These are phyloP conservation scores for Oryzias dopingdopingensis DNA, from an alignment of 2,797 vertebrate genomes.

Conservation along the genomic window DNA sequence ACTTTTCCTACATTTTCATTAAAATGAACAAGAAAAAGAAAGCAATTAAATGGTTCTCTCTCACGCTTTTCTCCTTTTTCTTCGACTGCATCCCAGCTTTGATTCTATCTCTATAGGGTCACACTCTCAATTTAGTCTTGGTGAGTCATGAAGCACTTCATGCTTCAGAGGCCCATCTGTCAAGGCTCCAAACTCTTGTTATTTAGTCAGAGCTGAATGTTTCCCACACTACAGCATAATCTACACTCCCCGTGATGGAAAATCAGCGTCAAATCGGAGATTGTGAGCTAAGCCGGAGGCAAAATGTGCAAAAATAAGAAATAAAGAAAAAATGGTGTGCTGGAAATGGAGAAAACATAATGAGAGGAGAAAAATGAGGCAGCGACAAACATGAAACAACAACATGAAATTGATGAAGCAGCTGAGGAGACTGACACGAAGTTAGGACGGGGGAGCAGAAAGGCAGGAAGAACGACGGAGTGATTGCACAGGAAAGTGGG, in stretches of 20 bases:
- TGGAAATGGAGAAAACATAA: slow-evolving; percentile 2
- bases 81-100: slow-evolving; percentile 10
- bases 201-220: slow-evolving; percentile 20
- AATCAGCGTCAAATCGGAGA: slow-evolving; percentile 30
- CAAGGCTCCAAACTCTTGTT: slow-evolving; percentile 16
- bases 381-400: slow-evolving; percentile 1
- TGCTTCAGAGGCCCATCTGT: slow-evolving; percentile 19
- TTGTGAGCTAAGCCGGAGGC: slow-evolving; percentile 6
- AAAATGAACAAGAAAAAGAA: no score
- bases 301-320: slow-evolving; percentile 8
- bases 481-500: slow-evolving; percentile 29
- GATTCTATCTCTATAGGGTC: slow-evolving; percentile 14
- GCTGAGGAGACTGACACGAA: slow-evolving; percentile 10
- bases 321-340: neutral
- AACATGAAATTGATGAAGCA: slow-evolving; percentile 22
- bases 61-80: slow-evolving; percentile 9
- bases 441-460: slow-evolving; percentile 18
- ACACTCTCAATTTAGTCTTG: slow-evolving; percentile 20
- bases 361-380: slow-evolving; percentile 10
- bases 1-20: no score
- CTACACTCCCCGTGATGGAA: slow-evolving; percentile 24
- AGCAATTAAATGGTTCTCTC: slow-evolving; percentile 8
- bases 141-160: slow-evolving; percentile 12
- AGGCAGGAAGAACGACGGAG: slow-evolving; percentile 18
- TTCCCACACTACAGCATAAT: slow-evolving; percentile 24